A percentile compares a stretch with the other conserved stretches of the same genome.
Conservation (phyloP, 2,888 invertebrate genomes). For the Epinotia bilunana region DNA sequence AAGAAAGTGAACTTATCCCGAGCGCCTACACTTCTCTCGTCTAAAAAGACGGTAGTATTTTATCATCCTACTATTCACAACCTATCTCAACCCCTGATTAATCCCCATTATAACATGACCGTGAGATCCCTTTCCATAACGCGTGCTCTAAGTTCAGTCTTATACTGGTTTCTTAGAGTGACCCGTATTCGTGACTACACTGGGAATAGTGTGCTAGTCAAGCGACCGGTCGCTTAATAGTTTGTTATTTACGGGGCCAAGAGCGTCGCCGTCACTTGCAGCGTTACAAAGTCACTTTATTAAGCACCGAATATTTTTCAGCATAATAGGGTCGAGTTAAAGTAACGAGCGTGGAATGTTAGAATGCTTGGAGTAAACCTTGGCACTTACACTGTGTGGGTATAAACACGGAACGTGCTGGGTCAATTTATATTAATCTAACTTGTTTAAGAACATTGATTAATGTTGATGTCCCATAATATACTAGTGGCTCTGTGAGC, state of each 20-base stretch:
- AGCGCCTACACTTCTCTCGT: background rate
- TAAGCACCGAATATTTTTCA: conserved; percentile 25
- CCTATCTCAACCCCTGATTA: background rate
- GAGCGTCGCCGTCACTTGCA: conserved; percentile 25
- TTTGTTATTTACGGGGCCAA: conserved; percentile 34
- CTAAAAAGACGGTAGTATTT: background rate
- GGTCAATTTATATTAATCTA: background rate
- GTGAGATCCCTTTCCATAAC: background rate
- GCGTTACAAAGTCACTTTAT: conserved; percentile 16
- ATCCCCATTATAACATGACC: background rate
- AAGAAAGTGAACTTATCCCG: background rate
- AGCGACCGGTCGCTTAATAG: conserved; percentile 34
- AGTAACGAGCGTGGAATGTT: background rate
- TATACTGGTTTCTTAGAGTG: background rate
- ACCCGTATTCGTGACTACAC: background rate
- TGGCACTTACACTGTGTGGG: background rate
- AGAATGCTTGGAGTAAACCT: background rate
- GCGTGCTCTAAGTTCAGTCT: background rate
- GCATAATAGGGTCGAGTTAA: conserved; percentile 7
- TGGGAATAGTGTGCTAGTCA: conserved; percentile 23
- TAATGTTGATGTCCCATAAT: too few species aligned
- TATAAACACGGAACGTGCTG: background rate
- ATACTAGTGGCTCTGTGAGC: too few species aligned
- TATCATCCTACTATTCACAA: background rate
- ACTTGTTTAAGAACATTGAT: background rate